These are phyloP conservation scores for Meloe dianella DNA, from an alignment of 2,888 invertebrate species.

Conservation along the genomic window DNA sequence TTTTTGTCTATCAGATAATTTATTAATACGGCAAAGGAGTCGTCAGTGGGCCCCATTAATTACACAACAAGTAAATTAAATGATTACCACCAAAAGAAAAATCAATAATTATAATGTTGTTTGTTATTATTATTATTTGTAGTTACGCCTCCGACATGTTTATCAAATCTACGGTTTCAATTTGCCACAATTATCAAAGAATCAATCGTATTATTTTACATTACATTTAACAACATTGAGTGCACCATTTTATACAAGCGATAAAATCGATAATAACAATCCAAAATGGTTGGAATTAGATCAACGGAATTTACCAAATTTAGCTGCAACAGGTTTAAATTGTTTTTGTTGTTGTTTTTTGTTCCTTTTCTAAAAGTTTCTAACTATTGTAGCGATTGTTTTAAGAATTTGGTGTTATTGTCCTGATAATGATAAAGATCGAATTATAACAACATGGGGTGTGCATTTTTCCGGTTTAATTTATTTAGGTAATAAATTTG, in stretches of 20 bases:
- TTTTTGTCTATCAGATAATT: constrained; percentile 55
- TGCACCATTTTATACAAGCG: constrained; percentile 84
- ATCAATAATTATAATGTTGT: constrained; percentile 8
- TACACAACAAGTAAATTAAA: constrained; percentile 73
- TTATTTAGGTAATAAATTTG: constrained; percentile 73
- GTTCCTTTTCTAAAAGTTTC: background rate
- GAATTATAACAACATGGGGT: constrained; percentile 79
- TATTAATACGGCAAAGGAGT: constrained; percentile 71
- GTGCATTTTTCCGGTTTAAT: constrained; percentile 84
- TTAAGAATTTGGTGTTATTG: constrained; percentile 60
- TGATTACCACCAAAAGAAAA: background rate
- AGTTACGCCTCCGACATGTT: constrained; percentile 79
- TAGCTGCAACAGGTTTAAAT: constrained; percentile 53
- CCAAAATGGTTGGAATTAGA: constrained; percentile 85
- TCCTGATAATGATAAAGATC: constrained; percentile 60
- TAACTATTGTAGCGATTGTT: constrained; percentile 50
- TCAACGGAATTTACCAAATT: constrained; percentile 65
- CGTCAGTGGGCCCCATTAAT: constrained; percentile 81
- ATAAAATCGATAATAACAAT: constrained; percentile 72
- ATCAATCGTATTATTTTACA: constrained; percentile 76
- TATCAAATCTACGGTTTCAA: constrained; percentile 76
- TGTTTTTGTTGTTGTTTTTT: background rate
- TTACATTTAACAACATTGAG: constrained; percentile 82
- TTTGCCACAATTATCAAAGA: constrained; percentile 58
- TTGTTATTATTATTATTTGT: constrained; percentile 46